Base-by-base conservation (phyloP, 2,113 vertebrate species). In the Mastomys natalensis region DNA sequence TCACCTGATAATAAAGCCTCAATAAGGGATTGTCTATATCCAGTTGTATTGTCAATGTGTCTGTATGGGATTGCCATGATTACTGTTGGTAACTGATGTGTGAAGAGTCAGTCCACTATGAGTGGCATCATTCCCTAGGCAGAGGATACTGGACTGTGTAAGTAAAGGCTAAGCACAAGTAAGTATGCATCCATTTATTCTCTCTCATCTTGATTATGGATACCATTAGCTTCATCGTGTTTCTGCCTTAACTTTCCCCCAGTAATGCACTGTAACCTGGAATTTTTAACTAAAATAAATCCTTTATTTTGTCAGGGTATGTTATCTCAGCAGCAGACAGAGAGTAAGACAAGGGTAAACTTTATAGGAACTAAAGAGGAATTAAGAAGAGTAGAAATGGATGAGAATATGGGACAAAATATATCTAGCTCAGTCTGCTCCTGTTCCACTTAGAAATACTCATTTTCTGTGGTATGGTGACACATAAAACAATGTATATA, bases 381-480 rank as follows among this genome's bases (percentile, higher is more conserved):
- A 22, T 37, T 94, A 92, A 15, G 19, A 81, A 96, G 62, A 58
- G 53, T 37, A 68, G 58, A 97, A 68, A 60, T 85, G 60, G 31
- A 66, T 45, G 22, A n/a, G 37, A 31, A 7, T 16, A 68, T 24
- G 37, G 9, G 9, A 64, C 45, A 93, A 84, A 77, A 22, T 84
- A 77, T 92, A 76, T 78, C 66, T 34, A 80, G 55, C 80, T 91
- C 3, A 17, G 17, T 22, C 17, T 76, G 70, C 34, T 31, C n/a
- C 16, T 76, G 40, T 64, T 58, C 58, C 51, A 40, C 70, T 60
- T 53, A 87, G 48, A 60, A 60, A 85, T 66, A 48, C 43, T 43
- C 88, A 68, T 72, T 73, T 82, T 26, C 45, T 66, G 40, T 40
- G 15, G n/a, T n/a, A 72, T 78, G 15, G 53, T 86, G 45, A 78